These are phyloP conservation scores for Amazona guildingii DNA, from an alignment of 2,113 vertebrate genomes.

Conservation along the genomic window DNA sequence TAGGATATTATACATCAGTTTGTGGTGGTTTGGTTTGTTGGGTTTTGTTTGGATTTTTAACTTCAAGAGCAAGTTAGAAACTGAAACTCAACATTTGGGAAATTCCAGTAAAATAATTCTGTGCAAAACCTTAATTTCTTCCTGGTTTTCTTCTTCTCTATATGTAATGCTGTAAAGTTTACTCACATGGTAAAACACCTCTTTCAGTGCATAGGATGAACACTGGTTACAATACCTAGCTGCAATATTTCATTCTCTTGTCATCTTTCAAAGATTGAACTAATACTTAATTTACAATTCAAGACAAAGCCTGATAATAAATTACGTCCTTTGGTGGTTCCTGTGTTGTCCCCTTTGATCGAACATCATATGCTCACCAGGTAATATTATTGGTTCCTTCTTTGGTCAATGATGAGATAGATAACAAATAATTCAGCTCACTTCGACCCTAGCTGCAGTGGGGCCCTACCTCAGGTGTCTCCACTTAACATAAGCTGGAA, in stretches of 20 bases:
- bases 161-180: not conserved
- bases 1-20: not conserved
- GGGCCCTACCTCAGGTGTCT: not conserved
- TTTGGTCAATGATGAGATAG: rapidly evolving
- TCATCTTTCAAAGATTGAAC: not conserved
- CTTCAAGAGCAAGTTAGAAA: not conserved
- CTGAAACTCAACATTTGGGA: not conserved
- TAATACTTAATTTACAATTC: not conserved
- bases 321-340: not conserved
- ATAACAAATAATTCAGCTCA: not conserved
- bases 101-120: not conserved
- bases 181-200: not conserved
- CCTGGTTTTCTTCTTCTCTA: not conserved
- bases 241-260: not conserved
- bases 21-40: not conserved
- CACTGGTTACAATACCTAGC: not conserved
- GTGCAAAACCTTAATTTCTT: not conserved
- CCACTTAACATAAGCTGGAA: not conserved
- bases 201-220: not conserved
- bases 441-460: not conserved
- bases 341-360: not conserved
- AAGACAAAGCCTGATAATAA: not conserved
- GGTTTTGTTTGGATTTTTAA: not conserved
- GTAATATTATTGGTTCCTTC: not conserved
- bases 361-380: not conserved